Evolutionary conservation across 2,113 vertebrate species (phyloP), one percentile per base, ranked within the genome.

Genomic region (Callipepla squamata): DNA sequence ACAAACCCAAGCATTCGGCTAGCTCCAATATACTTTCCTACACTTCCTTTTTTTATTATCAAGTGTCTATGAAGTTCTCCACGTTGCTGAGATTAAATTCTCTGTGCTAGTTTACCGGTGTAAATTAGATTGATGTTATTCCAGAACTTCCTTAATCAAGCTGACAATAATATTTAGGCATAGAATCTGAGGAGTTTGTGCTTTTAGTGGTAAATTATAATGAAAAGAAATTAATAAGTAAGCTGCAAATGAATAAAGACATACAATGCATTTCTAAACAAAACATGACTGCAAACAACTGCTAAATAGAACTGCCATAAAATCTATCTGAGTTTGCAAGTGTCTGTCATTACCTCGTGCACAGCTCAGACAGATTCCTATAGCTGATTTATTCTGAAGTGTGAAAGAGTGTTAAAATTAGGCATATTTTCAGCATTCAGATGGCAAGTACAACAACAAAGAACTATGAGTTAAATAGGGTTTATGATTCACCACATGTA

Each of bases 251-350:
- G 5, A 85, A 89, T 87, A 42, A 78, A 81, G 77, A 68, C 9
- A n/a, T 62, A 34, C 13, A 85, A 40, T 26, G 25, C 19, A 38
- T 91, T 96, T 92, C 70, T 65, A 85, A 92, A 79, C 26, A 80
- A 30, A 76, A 74, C 79, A 38, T 92, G 8, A 45, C 70, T 69
- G 48, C 45, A 81, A 92, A 70, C 16, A 75, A 22, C 40, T 68
- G 53, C 38, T 78, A 81, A 68, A 61, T 58, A 72, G 67, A 75
- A 26, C 22, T 10, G 2, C 72, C n/a, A 61, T 30, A 83, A 74
- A 84, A 86, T 61, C 42, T 32, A 22, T 47, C 22, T 57, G 62
- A 72, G 21, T 92, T 75, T 93, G 7, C 57, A 80, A 72, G 53
- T 19, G 61, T 11, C 8, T 78, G 26, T 61, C 32, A 61, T 10